A percentile compares a stretch with the other conserved stretches of the same genome.
These are phyloP conservation scores for Nomada hirtipes DNA, from an alignment of 2,888 invertebrate species.

Conservation along the genomic window DNA sequence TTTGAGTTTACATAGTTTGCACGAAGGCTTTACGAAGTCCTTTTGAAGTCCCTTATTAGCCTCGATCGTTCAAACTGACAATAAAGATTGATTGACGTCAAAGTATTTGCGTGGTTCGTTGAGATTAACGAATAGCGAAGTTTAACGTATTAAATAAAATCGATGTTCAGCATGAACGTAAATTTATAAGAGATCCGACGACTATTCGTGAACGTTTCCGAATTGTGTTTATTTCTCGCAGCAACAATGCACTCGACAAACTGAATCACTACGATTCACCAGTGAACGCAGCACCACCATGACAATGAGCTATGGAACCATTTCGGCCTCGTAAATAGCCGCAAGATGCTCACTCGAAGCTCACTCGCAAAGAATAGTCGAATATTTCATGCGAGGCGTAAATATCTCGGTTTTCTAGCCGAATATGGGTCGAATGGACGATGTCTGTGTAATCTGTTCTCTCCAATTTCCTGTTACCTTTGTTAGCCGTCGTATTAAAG, in stretches of 20 bases:
- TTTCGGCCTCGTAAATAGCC: slow-evolving; percentile 8
- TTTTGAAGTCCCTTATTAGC: neutral
- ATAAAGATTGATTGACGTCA: neutral
- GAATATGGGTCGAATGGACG: slow-evolving; percentile 5
- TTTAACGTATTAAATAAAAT: too few relatives aligned
- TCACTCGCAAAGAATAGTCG: slow-evolving; percentile 1
- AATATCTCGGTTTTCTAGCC: slow-evolving; percentile 1
- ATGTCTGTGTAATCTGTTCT: neutral
- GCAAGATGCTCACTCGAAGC: slow-evolving; percentile 22
- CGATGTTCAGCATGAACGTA: neutral
- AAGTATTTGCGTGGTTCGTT: too few relatives aligned
- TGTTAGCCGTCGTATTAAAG: neutral
- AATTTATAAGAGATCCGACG: neutral
- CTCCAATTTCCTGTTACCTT: neutral
- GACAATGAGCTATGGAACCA: slow-evolving; percentile 2
- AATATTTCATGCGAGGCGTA: slow-evolving; percentile 22
- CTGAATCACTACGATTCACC: neutral
- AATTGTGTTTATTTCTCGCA: neutral
- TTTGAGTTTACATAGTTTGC: neutral
- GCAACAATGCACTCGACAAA: neutral
- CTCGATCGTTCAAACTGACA: too few relatives aligned
- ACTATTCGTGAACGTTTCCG: neutral
- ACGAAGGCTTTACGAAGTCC: slow-evolving; percentile 7
- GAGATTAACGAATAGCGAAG: too few relatives aligned
- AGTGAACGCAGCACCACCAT: neutral